Conservation (phyloP, 2,888 invertebrate species). For the Cryptus armator region DNA sequence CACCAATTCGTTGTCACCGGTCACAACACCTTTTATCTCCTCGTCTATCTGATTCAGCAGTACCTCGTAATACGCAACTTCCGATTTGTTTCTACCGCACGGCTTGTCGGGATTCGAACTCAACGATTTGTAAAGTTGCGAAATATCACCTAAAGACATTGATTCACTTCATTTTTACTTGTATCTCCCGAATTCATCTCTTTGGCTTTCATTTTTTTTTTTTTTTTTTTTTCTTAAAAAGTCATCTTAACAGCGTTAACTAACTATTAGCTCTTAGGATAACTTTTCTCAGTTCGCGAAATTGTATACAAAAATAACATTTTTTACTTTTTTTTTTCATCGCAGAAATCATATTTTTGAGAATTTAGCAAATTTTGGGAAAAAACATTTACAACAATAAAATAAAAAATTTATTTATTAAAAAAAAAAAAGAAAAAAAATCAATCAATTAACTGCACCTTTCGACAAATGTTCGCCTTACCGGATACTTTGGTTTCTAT, state of each 20-base stretch:
- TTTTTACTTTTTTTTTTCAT: no score
- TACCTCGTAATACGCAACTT: conserved; percentile 84
- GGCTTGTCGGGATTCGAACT: conserved; percentile 52
- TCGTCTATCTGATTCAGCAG: conserved; percentile 84
- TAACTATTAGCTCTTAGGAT: no score
- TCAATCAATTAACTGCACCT: not conserved
- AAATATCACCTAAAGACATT: conserved; percentile 67
- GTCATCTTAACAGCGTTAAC: no score
- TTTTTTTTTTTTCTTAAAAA: not conserved
- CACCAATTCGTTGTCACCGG: conserved; percentile 70
- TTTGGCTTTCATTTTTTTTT: not conserved
- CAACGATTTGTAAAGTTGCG: conserved; percentile 67
- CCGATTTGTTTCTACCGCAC: conserved; percentile 75
- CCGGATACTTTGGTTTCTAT: conserved; percentile 72
- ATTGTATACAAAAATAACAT: no score
- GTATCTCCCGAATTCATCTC: not conserved
- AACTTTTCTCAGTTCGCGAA: no score
- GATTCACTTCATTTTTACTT: conserved; percentile 36
- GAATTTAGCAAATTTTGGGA: no score
- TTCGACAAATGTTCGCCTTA: conserved; percentile 53
- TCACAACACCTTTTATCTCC: conserved; percentile 82
- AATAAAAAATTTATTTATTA: no score
- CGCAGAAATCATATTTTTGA: no score
- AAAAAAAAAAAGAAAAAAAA: no score
- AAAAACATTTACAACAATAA: no score